A percentile compares a stretch with the other conserved stretches of the same genome.
phyloP scores from a whole-genome alignment of 2,113 vertebrate species.

The Terrapene triunguis region DNA sequence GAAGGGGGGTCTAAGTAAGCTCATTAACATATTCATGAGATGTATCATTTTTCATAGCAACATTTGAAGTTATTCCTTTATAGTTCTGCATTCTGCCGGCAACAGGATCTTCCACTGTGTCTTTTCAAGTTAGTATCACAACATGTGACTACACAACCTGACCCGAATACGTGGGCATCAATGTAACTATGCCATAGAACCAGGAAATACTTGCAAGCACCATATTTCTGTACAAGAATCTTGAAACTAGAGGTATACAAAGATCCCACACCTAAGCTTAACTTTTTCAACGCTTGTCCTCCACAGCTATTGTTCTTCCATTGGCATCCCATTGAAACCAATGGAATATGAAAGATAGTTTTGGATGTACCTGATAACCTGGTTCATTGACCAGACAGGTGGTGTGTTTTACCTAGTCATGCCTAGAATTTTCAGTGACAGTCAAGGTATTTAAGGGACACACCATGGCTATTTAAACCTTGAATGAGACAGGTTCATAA shows the following conservation, averaged over 20 bases:
- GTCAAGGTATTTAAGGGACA: neutral
- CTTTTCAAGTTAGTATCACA: neutral
- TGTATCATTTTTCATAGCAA: neutral
- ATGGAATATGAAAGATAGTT: neutral
- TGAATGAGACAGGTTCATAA: neutral
- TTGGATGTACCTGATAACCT: neutral
- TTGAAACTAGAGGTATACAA: too few relatives aligned
- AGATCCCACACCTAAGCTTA: too few relatives aligned
- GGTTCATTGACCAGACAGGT: neutral
- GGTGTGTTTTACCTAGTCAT: neutral
- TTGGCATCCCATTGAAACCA: neutral
- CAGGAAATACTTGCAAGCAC: too few relatives aligned
- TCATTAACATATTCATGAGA: neutral
- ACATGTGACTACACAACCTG: neutral
- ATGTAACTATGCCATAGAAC: too few relatives aligned
- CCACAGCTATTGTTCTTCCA: neutral
- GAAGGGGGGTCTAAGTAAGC: accelerated
- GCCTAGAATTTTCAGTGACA: neutral
- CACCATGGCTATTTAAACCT: neutral
- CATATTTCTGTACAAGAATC: too few relatives aligned
- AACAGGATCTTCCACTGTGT: neutral
- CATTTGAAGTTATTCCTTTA: neutral
- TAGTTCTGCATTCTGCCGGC: neutral
- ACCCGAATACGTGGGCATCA: neutral
- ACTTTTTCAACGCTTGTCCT: too few relatives aligned